A percentile compares a stretch with the other conserved stretches of the same genome.
Conservation (phyloP, 2,888 invertebrate species). For the Netelia melanura region DNA sequence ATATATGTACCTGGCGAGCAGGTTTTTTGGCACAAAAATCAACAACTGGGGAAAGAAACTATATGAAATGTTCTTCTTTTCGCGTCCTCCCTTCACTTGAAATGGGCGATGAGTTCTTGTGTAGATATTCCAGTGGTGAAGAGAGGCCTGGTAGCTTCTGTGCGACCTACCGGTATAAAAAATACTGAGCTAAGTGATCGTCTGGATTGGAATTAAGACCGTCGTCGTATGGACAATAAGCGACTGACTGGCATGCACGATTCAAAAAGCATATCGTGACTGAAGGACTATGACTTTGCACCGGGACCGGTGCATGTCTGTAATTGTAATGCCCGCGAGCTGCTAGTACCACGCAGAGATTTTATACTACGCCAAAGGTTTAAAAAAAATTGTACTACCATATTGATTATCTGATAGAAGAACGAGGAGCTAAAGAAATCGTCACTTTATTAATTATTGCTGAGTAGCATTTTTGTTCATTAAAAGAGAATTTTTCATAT, state of each 20-base stretch:
- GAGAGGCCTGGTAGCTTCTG: constrained; percentile 2
- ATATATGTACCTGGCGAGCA: background rate
- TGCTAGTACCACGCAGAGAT: background rate
- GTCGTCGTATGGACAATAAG: constrained; percentile 46
- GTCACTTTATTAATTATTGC: no score
- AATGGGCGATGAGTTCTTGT: background rate
- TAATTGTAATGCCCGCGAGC: constrained; percentile 53
- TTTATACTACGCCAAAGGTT: background rate
- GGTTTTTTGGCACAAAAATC: background rate
- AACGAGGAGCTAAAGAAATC: background rate
- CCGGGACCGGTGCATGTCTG: constrained; percentile 48
- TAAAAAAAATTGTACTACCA: background rate
- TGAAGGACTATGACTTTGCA: constrained; percentile 63
- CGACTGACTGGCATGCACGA: constrained; percentile 48
- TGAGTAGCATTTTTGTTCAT: no score
- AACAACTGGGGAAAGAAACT: background rate
- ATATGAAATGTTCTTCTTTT: constrained; percentile 5
- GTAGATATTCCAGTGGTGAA: background rate
- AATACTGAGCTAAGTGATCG: constrained; percentile 64
- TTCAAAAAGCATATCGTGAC: constrained; percentile 61
- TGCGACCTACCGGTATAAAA: constrained; percentile 34
- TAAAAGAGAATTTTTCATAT: no score
- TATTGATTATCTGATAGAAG: background rate
- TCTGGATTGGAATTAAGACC: constrained; percentile 57
- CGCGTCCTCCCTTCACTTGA: background rate